Evolutionary conservation across 2,113 vertebrate species (phyloP), one percentile per base, ranked within the genome.

Genomic region (Hystrix brachyura): DNA sequence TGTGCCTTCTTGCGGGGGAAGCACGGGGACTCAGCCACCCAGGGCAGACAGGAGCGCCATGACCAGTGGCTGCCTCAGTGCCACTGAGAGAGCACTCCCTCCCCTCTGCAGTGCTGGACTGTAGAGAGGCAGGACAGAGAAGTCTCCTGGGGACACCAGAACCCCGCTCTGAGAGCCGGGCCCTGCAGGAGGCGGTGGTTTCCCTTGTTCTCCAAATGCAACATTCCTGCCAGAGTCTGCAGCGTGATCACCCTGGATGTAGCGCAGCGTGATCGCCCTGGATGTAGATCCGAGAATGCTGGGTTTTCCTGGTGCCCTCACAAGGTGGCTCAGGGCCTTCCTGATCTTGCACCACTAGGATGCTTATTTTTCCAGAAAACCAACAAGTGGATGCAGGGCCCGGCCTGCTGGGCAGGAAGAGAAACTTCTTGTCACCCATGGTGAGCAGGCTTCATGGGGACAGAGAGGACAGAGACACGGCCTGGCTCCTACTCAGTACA

Each of bases 231-330:
- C 7, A 2, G 38, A 29, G n/a, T 23, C 15, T 1, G 9, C 5
- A 0, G 10, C 9, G 85, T 23, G 55, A 94, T 43, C 8, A 1
- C 80, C 78, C 67, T 43, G 25, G 84, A 83, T 85, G 86, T n/a
- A 80, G 2, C n/a, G 9, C 5, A 0, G 10, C 9, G 85, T 23
- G 55, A 94, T 43, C 8, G 1, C 80, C 78, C 67, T 43, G 25
- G 84, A 83, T 85, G 86, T n/a, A 80, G 2, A 17, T 48, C 25
- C 1, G 0, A 15, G 87, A 94, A 92, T n/a, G 64, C 19, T 55
- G 6, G 38, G 3, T 46, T 89, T 97, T 94, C 46, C 19, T 78
- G 86, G 85, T 93, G 27, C 88, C 59, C 81, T 21, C 84, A 55
- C 82, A 48, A 84, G 93, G 85, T 67, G 74, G 57, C 83, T 60